phyloP scores from a whole-genome alignment of 2,113 vertebrate species.

The Petrocephalus microphthalmus region DNA sequence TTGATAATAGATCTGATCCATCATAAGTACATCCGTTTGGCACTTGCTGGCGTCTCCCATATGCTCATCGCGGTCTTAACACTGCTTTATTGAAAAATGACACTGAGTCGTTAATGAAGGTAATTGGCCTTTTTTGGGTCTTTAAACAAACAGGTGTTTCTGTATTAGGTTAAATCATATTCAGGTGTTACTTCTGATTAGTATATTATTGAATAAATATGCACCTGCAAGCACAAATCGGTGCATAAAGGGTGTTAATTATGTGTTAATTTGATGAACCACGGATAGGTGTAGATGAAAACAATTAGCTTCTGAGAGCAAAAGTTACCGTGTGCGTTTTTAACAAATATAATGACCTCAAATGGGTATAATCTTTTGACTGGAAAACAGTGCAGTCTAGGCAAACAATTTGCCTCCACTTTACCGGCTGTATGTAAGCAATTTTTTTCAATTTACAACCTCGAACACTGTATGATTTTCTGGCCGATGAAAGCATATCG shows the following conservation, averaged over 20 bases:
- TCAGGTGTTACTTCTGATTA: conserved; percentile 16
- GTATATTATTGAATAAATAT: conserved; percentile 22
- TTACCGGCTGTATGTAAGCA: not conserved
- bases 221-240: conserved; percentile 12
- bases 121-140: not conserved
- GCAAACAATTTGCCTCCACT: not conserved
- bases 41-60: not conserved
- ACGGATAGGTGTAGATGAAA: not conserved
- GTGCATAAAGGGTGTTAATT: conserved; percentile 16
- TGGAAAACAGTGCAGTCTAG: not conserved
- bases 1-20: not conserved
- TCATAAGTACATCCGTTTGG: not conserved
- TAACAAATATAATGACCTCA: not conserved
- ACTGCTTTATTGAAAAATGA: not conserved
- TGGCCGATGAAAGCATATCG: not conserved
- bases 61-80: not conserved
- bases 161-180: conserved; percentile 18
- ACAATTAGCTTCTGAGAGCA: not conserved
- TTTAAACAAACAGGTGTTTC: conserved; percentile 19
- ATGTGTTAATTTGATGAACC: conserved; percentile 12
- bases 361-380: not conserved
- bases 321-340: not conserved
- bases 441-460: not conserved
- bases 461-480: not conserved
- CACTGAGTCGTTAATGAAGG: not conserved